These are phyloP conservation scores for Homarus gammarus DNA, from an alignment of 2,888 invertebrate genomes.

Conservation along the genomic window DNA sequence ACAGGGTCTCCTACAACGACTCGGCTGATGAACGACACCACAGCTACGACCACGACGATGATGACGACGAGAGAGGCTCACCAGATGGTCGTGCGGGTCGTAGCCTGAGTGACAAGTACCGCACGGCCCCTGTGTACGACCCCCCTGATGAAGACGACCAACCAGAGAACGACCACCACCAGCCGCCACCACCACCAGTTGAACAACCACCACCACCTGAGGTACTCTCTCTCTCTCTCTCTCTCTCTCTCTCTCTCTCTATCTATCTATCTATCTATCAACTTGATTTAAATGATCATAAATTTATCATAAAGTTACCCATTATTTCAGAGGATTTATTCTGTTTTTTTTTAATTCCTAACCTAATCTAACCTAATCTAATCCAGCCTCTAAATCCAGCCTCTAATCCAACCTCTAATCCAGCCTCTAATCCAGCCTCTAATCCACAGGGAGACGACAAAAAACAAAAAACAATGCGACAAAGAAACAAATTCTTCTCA, in stretches of 20 bases:
- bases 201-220: too few species aligned
- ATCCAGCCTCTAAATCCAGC: too few species aligned
- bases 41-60: background rate
- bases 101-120: conserved; percentile 56
- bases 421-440: too few species aligned
- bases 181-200: background rate
- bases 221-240: too few species aligned
- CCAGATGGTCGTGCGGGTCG: conserved; percentile 19
- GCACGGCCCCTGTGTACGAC: conserved; percentile 25
- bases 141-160: conserved; percentile 14
- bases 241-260: too few species aligned
- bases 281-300: too few species aligned
- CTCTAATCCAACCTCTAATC: too few species aligned
- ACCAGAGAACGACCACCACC: background rate
- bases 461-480: conserved; percentile 66
- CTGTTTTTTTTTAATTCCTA: too few species aligned
- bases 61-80: conserved; percentile 7
- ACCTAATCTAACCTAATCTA: too few species aligned
- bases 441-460: conserved; percentile 60
- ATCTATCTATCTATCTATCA: background rate
- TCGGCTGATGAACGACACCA: conserved; percentile 29
- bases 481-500: conserved; percentile 72
- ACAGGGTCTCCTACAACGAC: conserved; percentile 18
- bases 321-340: too few species aligned
- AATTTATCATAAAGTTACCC: too few species aligned